Evolutionary conservation across 37 sponge, comb jelly and placozoan genomes (phyloP).

Genomic region (Geodia barretti): DNA sequence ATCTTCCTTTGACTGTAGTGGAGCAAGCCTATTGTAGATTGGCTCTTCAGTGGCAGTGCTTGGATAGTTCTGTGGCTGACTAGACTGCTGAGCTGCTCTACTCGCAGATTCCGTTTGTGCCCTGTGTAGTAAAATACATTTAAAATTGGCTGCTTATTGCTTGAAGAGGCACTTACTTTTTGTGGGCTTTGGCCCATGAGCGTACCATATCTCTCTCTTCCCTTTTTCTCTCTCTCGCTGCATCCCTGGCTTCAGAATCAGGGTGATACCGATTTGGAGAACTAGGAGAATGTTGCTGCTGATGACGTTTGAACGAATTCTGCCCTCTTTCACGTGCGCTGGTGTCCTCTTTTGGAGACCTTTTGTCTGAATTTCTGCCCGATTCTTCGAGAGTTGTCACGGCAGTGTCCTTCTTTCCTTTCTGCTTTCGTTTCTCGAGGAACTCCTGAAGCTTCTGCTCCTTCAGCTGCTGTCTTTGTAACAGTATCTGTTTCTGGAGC

Average conservation of each 20-base stretch:
- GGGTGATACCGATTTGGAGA: not conserved
- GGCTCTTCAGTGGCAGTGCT: not conserved
- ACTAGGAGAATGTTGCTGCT: not conserved
- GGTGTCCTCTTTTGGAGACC: too few species aligned
- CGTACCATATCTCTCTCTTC: not conserved
- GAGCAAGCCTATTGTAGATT: not conserved
- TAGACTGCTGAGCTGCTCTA: too few species aligned
- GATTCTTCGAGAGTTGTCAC: not conserved
- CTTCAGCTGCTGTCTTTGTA: not conserved
- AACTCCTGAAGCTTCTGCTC: not conserved
- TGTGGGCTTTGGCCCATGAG: not conserved
- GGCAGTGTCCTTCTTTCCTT: not conserved
- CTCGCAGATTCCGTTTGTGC: too few species aligned
- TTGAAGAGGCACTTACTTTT: not conserved
- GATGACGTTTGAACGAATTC: not conserved
- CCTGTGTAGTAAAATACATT: too few species aligned
- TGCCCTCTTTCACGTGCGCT: not conserved
- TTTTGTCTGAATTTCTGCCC: too few species aligned
- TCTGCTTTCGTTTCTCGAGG: not conserved
- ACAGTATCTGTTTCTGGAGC: not conserved
- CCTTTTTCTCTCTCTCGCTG: not conserved
- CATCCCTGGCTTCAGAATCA: not conserved
- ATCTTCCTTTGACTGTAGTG: not conserved
- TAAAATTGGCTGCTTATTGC: too few species aligned
- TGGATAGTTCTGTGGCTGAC: too few species aligned